Base-by-base conservation (phyloP, 2,888 invertebrate genomes). In the Gastracanthus pulcherrimus region DNA sequence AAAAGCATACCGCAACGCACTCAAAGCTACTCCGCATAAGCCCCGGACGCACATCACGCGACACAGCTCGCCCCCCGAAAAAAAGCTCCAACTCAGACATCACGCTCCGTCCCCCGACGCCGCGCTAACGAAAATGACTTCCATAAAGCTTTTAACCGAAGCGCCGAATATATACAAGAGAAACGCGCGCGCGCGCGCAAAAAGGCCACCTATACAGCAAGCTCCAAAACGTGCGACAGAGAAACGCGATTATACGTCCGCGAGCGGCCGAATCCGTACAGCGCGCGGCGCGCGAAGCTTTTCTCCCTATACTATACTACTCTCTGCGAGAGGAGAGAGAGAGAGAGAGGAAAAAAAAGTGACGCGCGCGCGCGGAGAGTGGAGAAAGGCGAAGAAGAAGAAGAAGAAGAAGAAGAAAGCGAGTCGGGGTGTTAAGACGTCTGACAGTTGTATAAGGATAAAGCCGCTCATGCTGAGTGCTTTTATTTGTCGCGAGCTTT, bases 381-480 rank as follows among this genome's bases (percentile, higher is more conserved):
- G 83, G 81, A 84, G 84, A 84, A 86, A 71, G 81, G 60, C 60
- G 86, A 86, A 84, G 79, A 77, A 82, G 80, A 83, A 76, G 78
- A 85, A 84, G 84, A 82, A 71, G 29, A 58, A 36, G 71, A 84
- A 85, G 48, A 58, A 64, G 41, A 45, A 72, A 67, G 71, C 45
- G 71, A 75, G 58, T 29, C 31, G 55, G 84, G 88, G 88, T 87
- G 87, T 88, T 88, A 89, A 89, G 89, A 88, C 88, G 88, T 85
- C 88, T 89, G 89, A 89, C 89, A 89, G 89, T 89, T 89, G 89
- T 89, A 88, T 89, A 89, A 89, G 89, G 89, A 90, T 89, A 90
- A 90, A 89, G 89, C 88, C 87, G 89, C 88, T 89, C 88, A 86
- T 87, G 89, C 89, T 90, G 89, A 90, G 89, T 89, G 89, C 89